These are phyloP conservation scores for Caenorhabditis remanei DNA, from an alignment of 1,140 invertebrate genomes.

Conservation along the genomic window DNA sequence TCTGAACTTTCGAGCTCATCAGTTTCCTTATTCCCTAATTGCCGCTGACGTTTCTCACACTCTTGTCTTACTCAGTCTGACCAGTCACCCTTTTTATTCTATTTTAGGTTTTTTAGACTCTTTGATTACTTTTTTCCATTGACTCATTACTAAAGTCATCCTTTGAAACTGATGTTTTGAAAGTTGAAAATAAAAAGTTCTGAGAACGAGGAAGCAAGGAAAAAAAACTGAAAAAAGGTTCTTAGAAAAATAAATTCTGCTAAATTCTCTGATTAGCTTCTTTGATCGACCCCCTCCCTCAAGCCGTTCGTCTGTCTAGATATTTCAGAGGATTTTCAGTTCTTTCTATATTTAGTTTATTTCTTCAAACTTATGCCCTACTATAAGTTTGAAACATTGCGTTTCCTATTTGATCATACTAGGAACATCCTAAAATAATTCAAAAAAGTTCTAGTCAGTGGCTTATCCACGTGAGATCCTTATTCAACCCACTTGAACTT, in stretches of 20 bases:
- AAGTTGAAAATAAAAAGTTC: background rate
- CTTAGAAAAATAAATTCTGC: background rate
- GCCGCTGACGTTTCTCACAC: background rate
- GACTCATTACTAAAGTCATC: background rate
- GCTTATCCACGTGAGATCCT: too few relatives aligned
- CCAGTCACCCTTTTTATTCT: background rate
- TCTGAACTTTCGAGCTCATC: constrained; percentile 26
- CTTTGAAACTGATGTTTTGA: background rate
- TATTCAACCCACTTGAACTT: too few relatives aligned
- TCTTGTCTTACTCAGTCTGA: background rate
- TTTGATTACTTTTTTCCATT: background rate
- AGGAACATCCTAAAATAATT: too few relatives aligned
- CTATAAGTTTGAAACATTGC: too few relatives aligned
- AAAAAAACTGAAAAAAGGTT: background rate
- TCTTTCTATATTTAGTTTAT: too few relatives aligned
- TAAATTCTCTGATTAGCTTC: background rate
- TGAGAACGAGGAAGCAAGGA: background rate
- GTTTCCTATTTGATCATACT: too few relatives aligned
- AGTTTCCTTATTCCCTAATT: constrained; percentile 44
- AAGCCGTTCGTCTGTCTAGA: background rate
- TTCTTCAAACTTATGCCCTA: too few relatives aligned
- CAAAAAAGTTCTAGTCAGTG: too few relatives aligned
- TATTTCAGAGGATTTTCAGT: background rate
- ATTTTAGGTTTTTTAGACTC: background rate
- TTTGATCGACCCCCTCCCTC: background rate